Percentiles rank a stretch among this genome's conserved stretches.
phyloP scores from a whole-genome alignment of 2,797 vertebrate species.

The Amblyraja radiata region DNA sequence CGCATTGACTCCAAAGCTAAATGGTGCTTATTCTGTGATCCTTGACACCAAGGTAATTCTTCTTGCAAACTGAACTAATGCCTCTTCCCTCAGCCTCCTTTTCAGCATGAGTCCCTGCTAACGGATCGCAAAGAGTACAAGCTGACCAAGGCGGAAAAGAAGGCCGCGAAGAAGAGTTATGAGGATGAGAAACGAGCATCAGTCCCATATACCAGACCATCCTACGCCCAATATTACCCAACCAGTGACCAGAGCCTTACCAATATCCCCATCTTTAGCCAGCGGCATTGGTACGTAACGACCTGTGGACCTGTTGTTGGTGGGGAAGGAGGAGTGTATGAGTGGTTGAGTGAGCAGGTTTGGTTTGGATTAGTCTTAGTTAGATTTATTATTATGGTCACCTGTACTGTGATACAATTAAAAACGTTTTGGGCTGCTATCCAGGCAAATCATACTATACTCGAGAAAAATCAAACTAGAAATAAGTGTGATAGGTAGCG shows the following conservation, averaged over 20 bases:
- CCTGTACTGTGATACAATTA: no score
- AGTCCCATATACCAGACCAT: constrained; percentile 88
- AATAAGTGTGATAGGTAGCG: no score
- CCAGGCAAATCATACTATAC: no score
- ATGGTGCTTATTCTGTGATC: background rate
- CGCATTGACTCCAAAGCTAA: background rate
- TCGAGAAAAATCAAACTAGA: no score
- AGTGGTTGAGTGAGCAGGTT: no score
- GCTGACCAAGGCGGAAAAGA: constrained; percentile 95
- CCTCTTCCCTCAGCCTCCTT: constrained; percentile 69
- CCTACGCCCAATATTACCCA: constrained; percentile 95
- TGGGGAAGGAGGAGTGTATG: background rate
- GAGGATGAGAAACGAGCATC: constrained; percentile 96
- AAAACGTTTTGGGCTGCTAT: no score
- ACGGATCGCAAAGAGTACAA: constrained; percentile 95
- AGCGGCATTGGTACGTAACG: constrained; percentile 81
- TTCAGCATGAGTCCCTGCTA: constrained; percentile 91
- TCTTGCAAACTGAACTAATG: background rate
- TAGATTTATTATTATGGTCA: no score
- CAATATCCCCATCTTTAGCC: constrained; percentile 88
- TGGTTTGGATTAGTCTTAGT: no score
- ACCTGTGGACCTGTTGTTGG: background rate
- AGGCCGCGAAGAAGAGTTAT: constrained; percentile 94
- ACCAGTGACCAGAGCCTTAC: constrained; percentile 79
- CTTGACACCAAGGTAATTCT: background rate